Evolutionary conservation across 2,888 invertebrate genomes (phyloP), one percentile per base, ranked within the genome.

Genomic region (Nymphalis polychloros): DNA sequence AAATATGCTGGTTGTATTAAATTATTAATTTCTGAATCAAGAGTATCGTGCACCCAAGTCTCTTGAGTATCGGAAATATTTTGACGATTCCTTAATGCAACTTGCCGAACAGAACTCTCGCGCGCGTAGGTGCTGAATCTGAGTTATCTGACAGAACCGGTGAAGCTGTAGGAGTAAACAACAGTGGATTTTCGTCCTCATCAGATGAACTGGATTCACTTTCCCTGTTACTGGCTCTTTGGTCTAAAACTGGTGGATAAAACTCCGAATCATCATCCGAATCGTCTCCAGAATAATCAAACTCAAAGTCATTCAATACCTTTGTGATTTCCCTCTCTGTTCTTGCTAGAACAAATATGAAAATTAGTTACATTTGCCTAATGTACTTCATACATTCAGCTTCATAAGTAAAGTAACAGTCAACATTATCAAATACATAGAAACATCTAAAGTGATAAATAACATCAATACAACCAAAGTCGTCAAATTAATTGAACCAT

Each of bases 1-100:
- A 50, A 10, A n/a, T 50, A 50, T 17, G 50, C 50, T n/a, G 50
- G 50, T 20, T 50, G 50, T 20, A 50, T 50, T 50, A 20, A 50
- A 50, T 20, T 10, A 20, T 50, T 50, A 7, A 50, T 50, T 50
- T 50, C 50, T 50, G 50, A 1, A 19, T 50, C 20, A 10, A 50
- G 19, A 5, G 50, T 50, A 17, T 50, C 20, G 7, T 50, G 19
- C 6, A 19, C 20, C 50, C 20, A 50, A 19, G 20, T 19, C 8
- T 50, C 20, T n/a, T 20, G 8, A 50, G 20, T 50, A 8, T 20
- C 20, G 20, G 19, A 20, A n/a, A 20, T 50, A 50, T 50, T 50
- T 20, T 20, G 50, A 8, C 49, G 19, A 49, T 49, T 49, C 19
- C 6, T 49, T 3, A 49, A 0, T 1, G 49, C 49, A 19, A 19